Conservation (phyloP, 1,140 invertebrate species). For the Stegodyphus dumicola region DNA sequence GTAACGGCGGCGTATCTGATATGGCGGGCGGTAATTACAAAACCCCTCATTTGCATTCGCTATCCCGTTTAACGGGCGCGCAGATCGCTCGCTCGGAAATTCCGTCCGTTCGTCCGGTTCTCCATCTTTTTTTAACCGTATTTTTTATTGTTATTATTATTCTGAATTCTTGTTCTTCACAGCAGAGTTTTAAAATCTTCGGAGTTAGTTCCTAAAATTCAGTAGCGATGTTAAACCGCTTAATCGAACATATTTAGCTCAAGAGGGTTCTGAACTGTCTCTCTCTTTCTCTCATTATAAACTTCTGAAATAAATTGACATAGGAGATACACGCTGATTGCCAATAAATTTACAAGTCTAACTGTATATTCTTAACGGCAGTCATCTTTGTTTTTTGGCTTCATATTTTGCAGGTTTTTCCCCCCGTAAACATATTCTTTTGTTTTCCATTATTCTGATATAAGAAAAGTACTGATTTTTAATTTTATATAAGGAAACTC, state of each 20-base stretch:
- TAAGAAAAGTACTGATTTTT: too few species aligned
- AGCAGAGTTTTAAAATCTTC: not conserved
- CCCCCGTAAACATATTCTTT: too few species aligned
- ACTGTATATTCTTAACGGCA: too few species aligned
- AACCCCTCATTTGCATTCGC: constrained; percentile 42
- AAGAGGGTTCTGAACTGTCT: not conserved
- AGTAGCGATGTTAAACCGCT: constrained; percentile 42
- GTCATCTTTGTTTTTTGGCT: too few species aligned
- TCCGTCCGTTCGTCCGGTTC: constrained; percentile 14
- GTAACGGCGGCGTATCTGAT: constrained; percentile 56
- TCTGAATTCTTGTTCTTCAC: not conserved
- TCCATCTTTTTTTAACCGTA: not conserved
- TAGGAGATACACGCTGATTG: too few species aligned
- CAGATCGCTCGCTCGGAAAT: constrained; percentile 54
- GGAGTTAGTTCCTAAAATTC: not conserved
- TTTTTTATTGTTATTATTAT: not conserved
- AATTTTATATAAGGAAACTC: too few species aligned
- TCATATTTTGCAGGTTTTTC: too few species aligned
- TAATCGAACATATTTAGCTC: constrained; percentile 55
- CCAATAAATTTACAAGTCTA: too few species aligned
- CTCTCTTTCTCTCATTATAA: not conserved
- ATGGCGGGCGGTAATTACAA: constrained; percentile 54
- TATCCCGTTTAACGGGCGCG: constrained; percentile 33
- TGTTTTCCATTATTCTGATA: too few species aligned
- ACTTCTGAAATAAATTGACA: too few species aligned